These are phyloP conservation scores for Lepilemur ruficaudatus DNA, from an alignment of 2,797 vertebrate genomes.

Conservation along the genomic window DNA sequence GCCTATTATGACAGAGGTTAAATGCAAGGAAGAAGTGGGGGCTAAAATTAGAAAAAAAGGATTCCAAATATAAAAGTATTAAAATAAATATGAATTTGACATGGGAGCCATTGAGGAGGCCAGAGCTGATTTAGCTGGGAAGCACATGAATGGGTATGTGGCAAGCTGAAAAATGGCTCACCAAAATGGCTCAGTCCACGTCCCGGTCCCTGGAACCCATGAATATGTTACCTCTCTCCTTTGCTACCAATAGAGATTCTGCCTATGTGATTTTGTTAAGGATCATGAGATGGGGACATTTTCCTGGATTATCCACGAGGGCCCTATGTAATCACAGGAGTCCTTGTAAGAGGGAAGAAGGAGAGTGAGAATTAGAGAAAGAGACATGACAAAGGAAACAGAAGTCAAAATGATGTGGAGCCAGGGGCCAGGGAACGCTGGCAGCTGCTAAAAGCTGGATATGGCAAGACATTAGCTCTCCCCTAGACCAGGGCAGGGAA, in stretches of 20 bases:
- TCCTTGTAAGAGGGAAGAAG: neutral
- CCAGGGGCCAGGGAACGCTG: neutral
- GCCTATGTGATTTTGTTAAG: neutral
- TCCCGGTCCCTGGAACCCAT: neutral
- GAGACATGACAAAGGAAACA: neutral
- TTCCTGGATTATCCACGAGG: neutral
- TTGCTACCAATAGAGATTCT: neutral
- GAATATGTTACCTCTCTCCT: neutral
- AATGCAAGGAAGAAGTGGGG: neutral
- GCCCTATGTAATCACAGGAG: neutral
- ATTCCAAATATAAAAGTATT: neutral
- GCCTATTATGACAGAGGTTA: neutral
- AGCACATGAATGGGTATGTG: neutral
- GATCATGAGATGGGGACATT: neutral
- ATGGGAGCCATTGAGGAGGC: neutral
- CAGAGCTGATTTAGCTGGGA: neutral
- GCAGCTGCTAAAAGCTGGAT: neutral
- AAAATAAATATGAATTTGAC: neutral
- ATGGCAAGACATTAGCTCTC: neutral
- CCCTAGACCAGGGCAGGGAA: too few relatives aligned
- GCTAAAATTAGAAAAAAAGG: neutral
- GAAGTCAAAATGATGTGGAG: neutral
- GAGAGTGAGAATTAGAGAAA: neutral
- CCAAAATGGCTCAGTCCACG: neutral
- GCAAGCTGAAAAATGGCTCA: neutral